Conservation (phyloP, 2,113 vertebrate genomes). For the Siniperca chuatsi region DNA sequence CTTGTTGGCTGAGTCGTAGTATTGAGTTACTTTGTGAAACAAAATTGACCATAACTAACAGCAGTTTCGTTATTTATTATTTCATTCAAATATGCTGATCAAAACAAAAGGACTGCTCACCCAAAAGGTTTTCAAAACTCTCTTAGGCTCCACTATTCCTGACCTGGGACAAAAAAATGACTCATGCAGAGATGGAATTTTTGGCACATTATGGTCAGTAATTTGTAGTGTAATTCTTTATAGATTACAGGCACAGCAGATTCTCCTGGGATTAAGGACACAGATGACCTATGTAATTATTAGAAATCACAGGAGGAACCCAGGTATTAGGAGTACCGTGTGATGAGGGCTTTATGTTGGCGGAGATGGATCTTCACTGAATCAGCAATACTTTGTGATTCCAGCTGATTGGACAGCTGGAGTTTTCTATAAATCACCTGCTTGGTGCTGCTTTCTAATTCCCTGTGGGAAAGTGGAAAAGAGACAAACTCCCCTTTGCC, state of each 20-base stretch:
- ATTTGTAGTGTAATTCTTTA: neutral
- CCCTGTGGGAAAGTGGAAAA: conserved; percentile 31
- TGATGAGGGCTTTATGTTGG: conserved; percentile 13
- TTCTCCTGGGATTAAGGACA: conserved; percentile 12
- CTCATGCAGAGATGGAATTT: neutral
- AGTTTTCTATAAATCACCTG: conserved; percentile 33
- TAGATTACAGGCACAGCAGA: conserved; percentile 5
- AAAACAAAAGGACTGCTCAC: neutral
- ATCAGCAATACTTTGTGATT: conserved; percentile 31
- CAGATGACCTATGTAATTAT: conserved; percentile 30
- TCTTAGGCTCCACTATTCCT: neutral
- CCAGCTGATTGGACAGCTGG: conserved; percentile 43
- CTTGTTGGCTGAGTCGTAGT: neutral
- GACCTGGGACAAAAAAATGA: neutral
- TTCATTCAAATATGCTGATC: neutral
- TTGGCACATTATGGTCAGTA: neutral
- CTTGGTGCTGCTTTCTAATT: conserved; percentile 28
- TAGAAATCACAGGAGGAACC: conserved; percentile 18
- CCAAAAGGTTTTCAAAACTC: neutral
- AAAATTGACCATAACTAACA: too few relatives aligned
- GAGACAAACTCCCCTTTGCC: conserved; percentile 27
- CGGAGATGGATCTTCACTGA: neutral
- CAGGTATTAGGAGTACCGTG: conserved; percentile 11
- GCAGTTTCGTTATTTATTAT: neutral
- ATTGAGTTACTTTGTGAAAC: neutral